Evolutionary conservation across 2,888 invertebrate species (phyloP), one percentile per base, ranked within the genome.

Genomic region (Athalia circularis): DNA sequence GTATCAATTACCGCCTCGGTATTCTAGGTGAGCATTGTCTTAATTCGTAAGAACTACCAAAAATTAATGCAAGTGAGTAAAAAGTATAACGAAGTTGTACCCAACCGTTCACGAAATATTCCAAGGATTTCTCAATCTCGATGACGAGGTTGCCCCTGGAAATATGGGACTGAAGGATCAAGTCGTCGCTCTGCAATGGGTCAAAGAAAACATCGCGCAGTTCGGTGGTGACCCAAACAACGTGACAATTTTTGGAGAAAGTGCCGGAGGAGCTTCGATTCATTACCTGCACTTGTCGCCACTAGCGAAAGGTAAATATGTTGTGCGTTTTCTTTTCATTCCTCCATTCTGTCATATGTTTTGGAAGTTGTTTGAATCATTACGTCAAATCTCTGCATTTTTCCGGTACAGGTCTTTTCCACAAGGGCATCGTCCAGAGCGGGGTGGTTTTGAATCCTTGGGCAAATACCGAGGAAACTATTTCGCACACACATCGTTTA

Each of bases 161-260:
- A 88, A 88, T 80, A 83, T 85, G 67, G 88, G 85, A 0, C 45
- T 88, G n/a, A 88, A 88, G 47, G 88, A 88, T 77, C 80, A 86
- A 79, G 79, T 87, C 5, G 82, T 80, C 4, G 88, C 86, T 5
- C 79, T 88, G 59, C 81, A 82, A 59, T 88, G 88, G 88, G 78
- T 88, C 0, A 80, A 85, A 50, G 84, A 87, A 52, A 88, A 88
- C 52, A 88, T 88, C 3, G 52, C 79, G 1, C 65, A 45, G 8
- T 88, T 88, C 61, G 87, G 88, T 0, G 88, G 88, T 0, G 86
- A 88, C 80, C 78, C 86, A 0, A 72, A 80, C 0, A 88, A 88
- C 11, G 82, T 88, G 0, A 88, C 88, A 5, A 78, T 88, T 77
- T 85, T 85, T 47, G 88, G 88, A 2, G 75, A 72, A 11, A 88